phyloP scores from a whole-genome alignment of 2,797 vertebrate genomes.

The Thunnus albacares region DNA sequence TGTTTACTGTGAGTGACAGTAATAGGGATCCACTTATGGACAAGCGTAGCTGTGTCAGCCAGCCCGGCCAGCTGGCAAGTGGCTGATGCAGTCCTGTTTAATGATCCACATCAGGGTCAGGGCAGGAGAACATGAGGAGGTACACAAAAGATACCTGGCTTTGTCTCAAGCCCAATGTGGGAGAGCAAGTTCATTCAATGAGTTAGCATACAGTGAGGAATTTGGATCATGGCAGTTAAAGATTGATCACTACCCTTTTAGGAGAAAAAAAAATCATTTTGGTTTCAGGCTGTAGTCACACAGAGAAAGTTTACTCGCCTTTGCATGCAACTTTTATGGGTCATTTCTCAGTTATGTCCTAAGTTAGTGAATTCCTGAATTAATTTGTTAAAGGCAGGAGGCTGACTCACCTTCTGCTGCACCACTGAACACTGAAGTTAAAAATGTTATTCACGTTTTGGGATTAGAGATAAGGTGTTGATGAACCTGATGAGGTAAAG shows the following conservation, averaged over 20 bases:
- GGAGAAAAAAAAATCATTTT: constrained; percentile 4
- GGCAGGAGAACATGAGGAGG: constrained; percentile 70
- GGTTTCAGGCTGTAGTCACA: constrained; percentile 18
- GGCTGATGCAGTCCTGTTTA: constrained; percentile 74
- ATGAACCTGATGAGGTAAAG: constrained; percentile 78
- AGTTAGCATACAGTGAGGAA: constrained; percentile 50
- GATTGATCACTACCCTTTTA: constrained; percentile 45
- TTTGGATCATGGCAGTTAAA: constrained; percentile 43
- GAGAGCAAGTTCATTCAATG: constrained; percentile 49
- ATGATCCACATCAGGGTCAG: constrained; percentile 75
- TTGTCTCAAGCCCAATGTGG: constrained; percentile 59
- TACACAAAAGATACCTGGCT: constrained; percentile 69
- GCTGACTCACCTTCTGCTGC: constrained; percentile 38
- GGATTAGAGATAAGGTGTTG: constrained; percentile 68
- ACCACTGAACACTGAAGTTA: constrained; percentile 16
- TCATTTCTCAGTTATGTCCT: constrained; percentile 30
- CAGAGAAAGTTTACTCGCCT: constrained; percentile 25
- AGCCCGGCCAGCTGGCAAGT: constrained; percentile 73
- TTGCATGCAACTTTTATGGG: constrained; percentile 22
- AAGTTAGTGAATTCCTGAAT: constrained; percentile 24
- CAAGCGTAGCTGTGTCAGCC: constrained; percentile 67
- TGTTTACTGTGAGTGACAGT: constrained; percentile 79
- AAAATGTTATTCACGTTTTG: constrained; percentile 57
- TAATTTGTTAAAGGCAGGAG: constrained; percentile 30
- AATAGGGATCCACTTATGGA: constrained; percentile 81